phyloP scores from a whole-genome alignment of 2,113 vertebrate species.

The Apaloderma vittatum region DNA sequence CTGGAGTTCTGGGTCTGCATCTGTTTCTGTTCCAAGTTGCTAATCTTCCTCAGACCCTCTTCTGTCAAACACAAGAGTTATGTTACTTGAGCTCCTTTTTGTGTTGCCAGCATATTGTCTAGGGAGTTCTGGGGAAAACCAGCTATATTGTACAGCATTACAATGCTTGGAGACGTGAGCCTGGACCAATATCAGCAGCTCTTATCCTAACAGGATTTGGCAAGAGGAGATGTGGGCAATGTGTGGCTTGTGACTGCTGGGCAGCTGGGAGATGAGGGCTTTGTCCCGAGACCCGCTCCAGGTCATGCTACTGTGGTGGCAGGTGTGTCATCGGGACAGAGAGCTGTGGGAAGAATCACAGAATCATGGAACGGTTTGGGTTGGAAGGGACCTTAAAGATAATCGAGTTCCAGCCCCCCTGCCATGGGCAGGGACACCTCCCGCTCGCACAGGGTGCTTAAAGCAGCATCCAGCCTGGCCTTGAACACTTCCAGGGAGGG shows the following conservation, averaged over 20 bases:
- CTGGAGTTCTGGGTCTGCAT: neutral
- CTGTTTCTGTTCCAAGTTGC: neutral
- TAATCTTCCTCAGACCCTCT: neutral
- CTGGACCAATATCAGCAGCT: neutral
- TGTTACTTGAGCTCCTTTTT: neutral
- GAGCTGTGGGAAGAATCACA: neutral
- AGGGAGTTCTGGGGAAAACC: neutral
- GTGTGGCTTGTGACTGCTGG: neutral
- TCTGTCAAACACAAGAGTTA: neutral
- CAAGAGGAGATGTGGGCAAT: neutral
- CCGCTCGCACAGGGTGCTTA: too few species aligned
- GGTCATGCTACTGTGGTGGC: neutral
- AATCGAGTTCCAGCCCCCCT: too few species aligned
- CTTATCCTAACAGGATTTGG: neutral
- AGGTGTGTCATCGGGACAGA: rapidly evolving
- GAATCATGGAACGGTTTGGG: too few species aligned
- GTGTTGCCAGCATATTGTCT: neutral
- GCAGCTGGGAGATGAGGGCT: neutral
- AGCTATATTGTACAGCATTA: neutral
- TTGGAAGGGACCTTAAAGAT: too few species aligned
- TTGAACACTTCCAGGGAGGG: too few species aligned
- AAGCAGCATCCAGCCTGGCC: too few species aligned
- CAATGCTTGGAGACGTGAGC: rapidly evolving
- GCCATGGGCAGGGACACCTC: too few species aligned
- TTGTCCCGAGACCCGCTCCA: neutral